These are phyloP conservation scores for Arremon brunneinucha DNA, from an alignment of 2,797 vertebrate species.

Conservation along the genomic window DNA sequence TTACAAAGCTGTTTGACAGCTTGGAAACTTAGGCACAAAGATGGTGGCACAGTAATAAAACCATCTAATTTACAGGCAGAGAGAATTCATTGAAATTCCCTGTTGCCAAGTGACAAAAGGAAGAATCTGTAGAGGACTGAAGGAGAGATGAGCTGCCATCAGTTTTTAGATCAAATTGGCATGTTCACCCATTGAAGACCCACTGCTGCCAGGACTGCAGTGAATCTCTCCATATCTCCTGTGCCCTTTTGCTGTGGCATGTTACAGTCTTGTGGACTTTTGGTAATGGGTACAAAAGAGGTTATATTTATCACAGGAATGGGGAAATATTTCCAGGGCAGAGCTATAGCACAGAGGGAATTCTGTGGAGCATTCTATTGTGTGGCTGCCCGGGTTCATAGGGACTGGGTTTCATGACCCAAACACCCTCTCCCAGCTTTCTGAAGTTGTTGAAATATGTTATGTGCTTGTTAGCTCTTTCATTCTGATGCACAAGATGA, in stretches of 20 bases:
- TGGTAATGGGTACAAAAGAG: neutral
- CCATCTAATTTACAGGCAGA: neutral
- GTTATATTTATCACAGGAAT: neutral
- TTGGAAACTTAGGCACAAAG: neutral
- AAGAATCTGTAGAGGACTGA: neutral
- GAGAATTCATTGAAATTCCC: neutral
- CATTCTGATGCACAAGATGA: neutral
- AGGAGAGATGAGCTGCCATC: neutral
- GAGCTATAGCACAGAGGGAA: neutral
- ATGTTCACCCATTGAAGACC: neutral
- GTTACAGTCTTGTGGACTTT: neutral
- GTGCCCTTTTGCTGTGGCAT: neutral
- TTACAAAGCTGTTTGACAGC: neutral
- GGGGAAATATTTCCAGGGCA: neutral
- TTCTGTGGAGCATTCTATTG: neutral
- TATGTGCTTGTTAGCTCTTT: neutral
- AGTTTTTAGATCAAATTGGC: neutral
- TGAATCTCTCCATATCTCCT: neutral
- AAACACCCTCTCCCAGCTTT: neutral
- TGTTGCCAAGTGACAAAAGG: neutral
- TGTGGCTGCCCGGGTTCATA: neutral
- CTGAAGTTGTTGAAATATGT: neutral
- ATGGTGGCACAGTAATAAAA: neutral
- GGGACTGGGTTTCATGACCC: neutral
- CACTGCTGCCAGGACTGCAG: neutral